A percentile compares a stretch with the other conserved stretches of the same genome.
These are phyloP conservation scores for Bombus sibiricus DNA, from an alignment of 1,140 invertebrate genomes.

Conservation along the genomic window DNA sequence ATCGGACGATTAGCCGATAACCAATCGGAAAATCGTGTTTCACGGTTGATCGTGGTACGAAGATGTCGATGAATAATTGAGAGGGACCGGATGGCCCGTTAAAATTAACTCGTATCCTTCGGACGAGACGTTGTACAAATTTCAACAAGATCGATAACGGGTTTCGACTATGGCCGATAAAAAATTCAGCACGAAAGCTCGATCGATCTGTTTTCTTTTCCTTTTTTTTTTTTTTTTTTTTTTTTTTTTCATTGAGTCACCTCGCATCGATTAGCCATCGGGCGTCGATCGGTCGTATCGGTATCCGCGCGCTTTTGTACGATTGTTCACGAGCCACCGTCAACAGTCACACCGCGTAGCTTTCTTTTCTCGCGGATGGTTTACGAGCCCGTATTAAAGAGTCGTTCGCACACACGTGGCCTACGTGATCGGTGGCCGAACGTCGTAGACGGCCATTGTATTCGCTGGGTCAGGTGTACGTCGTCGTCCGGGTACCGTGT, in stretches of 20 bases:
- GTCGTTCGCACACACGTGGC: constrained; percentile 30
- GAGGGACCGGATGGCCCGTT: background rate
- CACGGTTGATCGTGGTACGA: background rate
- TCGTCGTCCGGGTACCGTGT: constrained; percentile 45
- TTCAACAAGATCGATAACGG: background rate
- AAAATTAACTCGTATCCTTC: background rate
- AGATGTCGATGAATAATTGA: constrained; percentile 19
- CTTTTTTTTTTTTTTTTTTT: too few relatives aligned
- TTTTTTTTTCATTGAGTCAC: background rate
- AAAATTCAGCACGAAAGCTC: background rate
- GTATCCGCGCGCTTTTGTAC: too few relatives aligned
- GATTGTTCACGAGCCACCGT: constrained; percentile 25
- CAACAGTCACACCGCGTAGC: constrained; percentile 7
- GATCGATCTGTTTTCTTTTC: constrained; percentile 11
- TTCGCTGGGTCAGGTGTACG: constrained; percentile 66
- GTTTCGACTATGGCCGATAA: background rate
- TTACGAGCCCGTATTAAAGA: constrained; percentile 60
- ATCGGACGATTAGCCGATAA: constrained; percentile 60
- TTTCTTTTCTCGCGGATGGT: constrained; percentile 43
- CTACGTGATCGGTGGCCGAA: constrained; percentile 56
- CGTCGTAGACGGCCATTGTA: constrained; percentile 55
- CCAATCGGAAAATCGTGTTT: constrained; percentile 52
- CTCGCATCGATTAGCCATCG: constrained; percentile 49
- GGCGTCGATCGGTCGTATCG: constrained; percentile 12
- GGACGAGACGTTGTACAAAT: background rate